Conservation (phyloP, 1,140 invertebrate genomes). For the Coenobita brevimanus region DNA sequence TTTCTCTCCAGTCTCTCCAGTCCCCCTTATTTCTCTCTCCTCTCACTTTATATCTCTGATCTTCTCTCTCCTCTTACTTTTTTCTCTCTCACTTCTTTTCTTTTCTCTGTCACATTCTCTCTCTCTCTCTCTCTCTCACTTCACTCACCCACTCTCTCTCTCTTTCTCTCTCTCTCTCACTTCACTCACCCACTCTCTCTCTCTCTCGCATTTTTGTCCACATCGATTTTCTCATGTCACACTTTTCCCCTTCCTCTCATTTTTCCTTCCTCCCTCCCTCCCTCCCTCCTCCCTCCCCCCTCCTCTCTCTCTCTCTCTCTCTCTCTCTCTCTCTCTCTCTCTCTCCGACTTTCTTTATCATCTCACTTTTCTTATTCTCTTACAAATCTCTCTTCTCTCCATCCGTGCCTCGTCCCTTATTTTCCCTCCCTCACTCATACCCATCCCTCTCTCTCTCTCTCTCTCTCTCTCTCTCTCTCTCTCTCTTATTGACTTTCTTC, state of each 20-base stretch:
- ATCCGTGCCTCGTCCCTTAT: no score
- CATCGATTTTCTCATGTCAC: background rate
- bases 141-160: constrained; percentile 1
- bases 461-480: background rate
- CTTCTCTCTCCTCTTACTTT: no score
- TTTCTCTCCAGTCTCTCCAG: background rate
- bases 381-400: background rate
- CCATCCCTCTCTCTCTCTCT: background rate
- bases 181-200: background rate
- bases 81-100: background rate
- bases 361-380: background rate
- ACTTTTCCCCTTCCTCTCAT: background rate
- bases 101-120: background rate
- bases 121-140: constrained; percentile 4
- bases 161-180: background rate
- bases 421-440: background rate
- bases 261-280: background rate
- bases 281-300: background rate
- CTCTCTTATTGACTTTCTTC: background rate
- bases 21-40: background rate
- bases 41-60: background rate
- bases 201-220: background rate
- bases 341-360: background rate
- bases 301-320: background rate
- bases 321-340: background rate